Evolutionary conservation across 2,113 vertebrate genomes (phyloP).

Genomic region (Myrmecophaga tridactyla): DNA sequence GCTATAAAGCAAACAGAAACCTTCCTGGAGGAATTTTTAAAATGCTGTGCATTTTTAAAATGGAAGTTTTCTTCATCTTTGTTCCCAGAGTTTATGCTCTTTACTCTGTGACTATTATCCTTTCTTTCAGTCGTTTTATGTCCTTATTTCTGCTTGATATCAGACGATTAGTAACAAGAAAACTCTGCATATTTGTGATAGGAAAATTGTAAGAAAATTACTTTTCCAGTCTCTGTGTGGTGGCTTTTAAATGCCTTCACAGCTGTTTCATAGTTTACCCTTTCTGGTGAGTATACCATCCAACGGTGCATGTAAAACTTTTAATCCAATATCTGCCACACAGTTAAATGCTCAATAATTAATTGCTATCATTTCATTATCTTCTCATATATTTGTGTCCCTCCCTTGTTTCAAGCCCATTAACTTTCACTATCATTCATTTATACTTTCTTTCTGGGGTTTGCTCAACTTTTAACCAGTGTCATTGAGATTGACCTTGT

Average conservation of each 20-base stretch:
- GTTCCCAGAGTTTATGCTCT: background rate
- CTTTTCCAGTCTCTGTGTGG: background rate
- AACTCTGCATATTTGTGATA: background rate
- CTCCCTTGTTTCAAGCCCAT: background rate
- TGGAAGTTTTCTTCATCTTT: background rate
- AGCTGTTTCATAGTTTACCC: background rate
- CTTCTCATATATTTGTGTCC: background rate
- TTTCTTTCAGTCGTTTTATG: background rate
- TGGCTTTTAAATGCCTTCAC: background rate
- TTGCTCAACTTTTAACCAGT: background rate
- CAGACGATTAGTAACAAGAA: background rate
- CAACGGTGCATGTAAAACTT: background rate
- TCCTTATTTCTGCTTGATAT: background rate
- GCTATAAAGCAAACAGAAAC: background rate
- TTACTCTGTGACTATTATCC: background rate
- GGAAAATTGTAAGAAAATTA: background rate
- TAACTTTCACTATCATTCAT: background rate
- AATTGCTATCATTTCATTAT: background rate
- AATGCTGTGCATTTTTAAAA: background rate
- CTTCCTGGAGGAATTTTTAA: slow-evolving; percentile 4
- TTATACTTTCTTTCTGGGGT: background rate
- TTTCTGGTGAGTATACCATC: background rate
- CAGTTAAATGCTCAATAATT: background rate
- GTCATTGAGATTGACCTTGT: background rate
- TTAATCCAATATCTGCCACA: background rate